Conservation (phyloP, 1,140 invertebrate genomes). For the Drosophila kikkawai region DNA sequence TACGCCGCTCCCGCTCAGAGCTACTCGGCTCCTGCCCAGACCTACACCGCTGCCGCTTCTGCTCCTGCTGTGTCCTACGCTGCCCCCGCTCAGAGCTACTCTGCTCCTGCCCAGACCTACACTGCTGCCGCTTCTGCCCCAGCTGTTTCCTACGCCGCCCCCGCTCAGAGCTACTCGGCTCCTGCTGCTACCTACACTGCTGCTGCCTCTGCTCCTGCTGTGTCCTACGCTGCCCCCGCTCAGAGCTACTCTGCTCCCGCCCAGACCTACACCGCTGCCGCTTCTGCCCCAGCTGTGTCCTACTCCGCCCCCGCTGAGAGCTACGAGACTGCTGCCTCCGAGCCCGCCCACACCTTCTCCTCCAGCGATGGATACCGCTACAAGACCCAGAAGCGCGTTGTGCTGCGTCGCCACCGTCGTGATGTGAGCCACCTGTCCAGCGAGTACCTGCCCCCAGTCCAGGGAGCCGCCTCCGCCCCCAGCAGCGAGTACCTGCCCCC, state of each 20-base stretch:
- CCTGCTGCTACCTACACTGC: slow-evolving; percentile 28
- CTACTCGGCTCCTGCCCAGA: slow-evolving; percentile 54
- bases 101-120: slow-evolving; percentile 45
- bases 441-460: slow-evolving; percentile 73
- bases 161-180: too few species aligned
- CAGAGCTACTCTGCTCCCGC: slow-evolving; percentile 41
- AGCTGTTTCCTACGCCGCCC: slow-evolving; percentile 44
- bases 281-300: slow-evolving; percentile 44
- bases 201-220: slow-evolving; percentile 44
- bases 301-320: slow-evolving; percentile 43
- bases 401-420: slow-evolving; percentile 70
- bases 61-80: slow-evolving; percentile 53
- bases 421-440: slow-evolving; percentile 73
- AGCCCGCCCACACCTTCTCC: slow-evolving; percentile 64
- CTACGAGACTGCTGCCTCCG: slow-evolving; percentile 68
- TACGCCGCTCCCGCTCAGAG: slow-evolving; percentile 46
- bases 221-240: slow-evolving; percentile 35
- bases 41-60: slow-evolving; percentile 57
- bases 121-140: slow-evolving; percentile 58
- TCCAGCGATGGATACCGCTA: slow-evolving; percentile 69
- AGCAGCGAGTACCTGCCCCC: slow-evolving; percentile 71
- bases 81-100: slow-evolving; percentile 26
- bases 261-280: slow-evolving; percentile 35
- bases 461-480: slow-evolving; percentile 64
- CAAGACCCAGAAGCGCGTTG: slow-evolving; percentile 51